These are phyloP conservation scores for Eupithecia vulgata DNA, from an alignment of 2,888 invertebrate species.

Conservation along the genomic window DNA sequence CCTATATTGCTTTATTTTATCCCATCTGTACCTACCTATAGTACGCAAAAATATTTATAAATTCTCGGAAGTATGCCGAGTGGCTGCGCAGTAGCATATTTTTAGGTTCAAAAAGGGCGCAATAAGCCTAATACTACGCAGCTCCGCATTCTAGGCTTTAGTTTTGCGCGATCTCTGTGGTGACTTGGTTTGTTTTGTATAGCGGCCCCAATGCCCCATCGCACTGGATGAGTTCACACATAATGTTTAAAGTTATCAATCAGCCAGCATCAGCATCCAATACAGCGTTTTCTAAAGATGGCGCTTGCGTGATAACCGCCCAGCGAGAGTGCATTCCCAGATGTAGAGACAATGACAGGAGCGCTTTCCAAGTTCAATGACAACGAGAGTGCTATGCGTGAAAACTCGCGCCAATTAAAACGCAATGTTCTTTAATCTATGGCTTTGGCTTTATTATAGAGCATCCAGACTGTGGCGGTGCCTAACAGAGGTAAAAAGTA, in stretches of 20 bases:
- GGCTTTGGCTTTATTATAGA: constrained; percentile 10
- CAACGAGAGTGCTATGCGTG: constrained; percentile 82
- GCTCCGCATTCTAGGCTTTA: too few relatives aligned
- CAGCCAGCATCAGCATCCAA: constrained; percentile 22
- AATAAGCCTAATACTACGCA: too few relatives aligned
- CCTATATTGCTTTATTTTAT: background rate
- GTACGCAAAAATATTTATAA: too few relatives aligned
- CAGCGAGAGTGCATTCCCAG: constrained; percentile 82
- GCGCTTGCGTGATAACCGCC: constrained; percentile 67
- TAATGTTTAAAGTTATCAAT: background rate
- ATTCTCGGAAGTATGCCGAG: too few relatives aligned
- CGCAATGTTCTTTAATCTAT: constrained; percentile 32
- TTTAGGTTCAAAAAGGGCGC: too few relatives aligned
- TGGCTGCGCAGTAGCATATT: too few relatives aligned
- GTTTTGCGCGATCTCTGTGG: background rate
- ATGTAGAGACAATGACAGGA: constrained; percentile 78
- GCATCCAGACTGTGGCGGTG: background rate
- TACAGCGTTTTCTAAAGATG: constrained; percentile 44
- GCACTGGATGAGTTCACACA: background rate
- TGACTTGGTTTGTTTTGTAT: background rate
- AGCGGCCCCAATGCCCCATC: too few relatives aligned
- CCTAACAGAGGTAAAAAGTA: background rate
- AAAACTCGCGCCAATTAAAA: constrained; percentile 75
- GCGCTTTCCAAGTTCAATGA: constrained; percentile 83
- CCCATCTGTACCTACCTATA: background rate